A percentile compares a stretch with the other conserved stretches of the same genome.
Evolutionary conservation across 2,113 vertebrate species (phyloP).

Genomic region (Desmodus rotundus): DNA sequence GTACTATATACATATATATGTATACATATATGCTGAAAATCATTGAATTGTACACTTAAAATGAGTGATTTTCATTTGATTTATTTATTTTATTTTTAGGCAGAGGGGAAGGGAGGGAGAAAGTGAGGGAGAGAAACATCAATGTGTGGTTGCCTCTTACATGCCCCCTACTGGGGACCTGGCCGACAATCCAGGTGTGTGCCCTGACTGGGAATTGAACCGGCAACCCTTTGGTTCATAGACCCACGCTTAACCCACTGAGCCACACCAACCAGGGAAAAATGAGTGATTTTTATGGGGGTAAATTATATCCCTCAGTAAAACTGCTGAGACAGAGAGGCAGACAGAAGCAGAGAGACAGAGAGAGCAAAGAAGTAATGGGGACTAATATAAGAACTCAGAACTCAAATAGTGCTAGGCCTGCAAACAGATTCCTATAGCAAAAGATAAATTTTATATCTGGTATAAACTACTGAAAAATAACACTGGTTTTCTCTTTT

Average conservation of each 20-base stretch:
- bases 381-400: background rate
- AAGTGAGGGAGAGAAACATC: no score
- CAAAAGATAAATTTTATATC: background rate
- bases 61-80: background rate
- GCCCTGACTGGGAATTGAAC: no score
- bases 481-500: constrained; percentile 42
- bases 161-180: no score
- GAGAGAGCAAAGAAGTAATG: background rate
- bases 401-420: background rate
- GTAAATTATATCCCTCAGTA: background rate
- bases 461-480: background rate
- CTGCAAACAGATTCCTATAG: background rate
- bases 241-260: no score
- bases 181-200: no score
- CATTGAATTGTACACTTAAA: background rate
- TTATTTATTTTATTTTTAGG: no score
- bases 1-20: background rate
- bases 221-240: no score
- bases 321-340: background rate
- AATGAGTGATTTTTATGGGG: background rate
- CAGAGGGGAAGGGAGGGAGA: no score
- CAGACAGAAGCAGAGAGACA: background rate
- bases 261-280: no score
- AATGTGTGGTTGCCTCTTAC: no score
- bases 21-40: background rate